These are phyloP conservation scores for Odontocerum albicorne DNA, from an alignment of 2,888 invertebrate species.

Conservation along the genomic window DNA sequence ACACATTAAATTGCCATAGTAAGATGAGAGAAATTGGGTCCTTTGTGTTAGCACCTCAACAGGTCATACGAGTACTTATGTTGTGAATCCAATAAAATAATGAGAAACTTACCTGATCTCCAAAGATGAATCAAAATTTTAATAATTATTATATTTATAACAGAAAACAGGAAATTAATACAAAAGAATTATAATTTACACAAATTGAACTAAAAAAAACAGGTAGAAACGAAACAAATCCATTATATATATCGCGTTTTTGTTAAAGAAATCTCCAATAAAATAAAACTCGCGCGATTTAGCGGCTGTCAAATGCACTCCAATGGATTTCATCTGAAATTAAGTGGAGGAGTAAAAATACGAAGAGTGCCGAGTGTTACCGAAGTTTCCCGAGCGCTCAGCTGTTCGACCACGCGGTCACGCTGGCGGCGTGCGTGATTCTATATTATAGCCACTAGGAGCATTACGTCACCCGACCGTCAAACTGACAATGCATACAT, in stretches of 20 bases:
- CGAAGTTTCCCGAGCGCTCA: constrained; percentile 7
- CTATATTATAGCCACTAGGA: no score
- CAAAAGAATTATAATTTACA: neutral
- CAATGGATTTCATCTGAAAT: neutral
- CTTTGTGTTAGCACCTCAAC: no score
- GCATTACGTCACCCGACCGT: constrained; percentile 7
- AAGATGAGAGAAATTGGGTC: no score
- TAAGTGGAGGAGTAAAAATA: constrained; percentile 2
- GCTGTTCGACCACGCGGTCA: constrained; percentile 16
- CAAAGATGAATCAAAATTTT: no score
- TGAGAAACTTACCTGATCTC: no score
- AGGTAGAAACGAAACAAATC: neutral
- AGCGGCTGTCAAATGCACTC: neutral
- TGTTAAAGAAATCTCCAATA: no score
- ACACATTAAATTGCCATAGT: no score
- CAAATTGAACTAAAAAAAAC: neutral
- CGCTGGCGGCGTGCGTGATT: neutral
- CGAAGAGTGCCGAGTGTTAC: neutral
- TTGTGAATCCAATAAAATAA: no score
- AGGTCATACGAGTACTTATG: no score
- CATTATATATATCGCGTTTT: neutral
- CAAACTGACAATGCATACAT: no score
- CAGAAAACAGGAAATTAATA: neutral
- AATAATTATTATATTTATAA: neutral
- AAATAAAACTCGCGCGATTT: neutral